Percentiles rank a stretch among this genome's conserved stretches.
phyloP scores from a whole-genome alignment of 2,113 vertebrate genomes.

The Clarias batrachus region DNA sequence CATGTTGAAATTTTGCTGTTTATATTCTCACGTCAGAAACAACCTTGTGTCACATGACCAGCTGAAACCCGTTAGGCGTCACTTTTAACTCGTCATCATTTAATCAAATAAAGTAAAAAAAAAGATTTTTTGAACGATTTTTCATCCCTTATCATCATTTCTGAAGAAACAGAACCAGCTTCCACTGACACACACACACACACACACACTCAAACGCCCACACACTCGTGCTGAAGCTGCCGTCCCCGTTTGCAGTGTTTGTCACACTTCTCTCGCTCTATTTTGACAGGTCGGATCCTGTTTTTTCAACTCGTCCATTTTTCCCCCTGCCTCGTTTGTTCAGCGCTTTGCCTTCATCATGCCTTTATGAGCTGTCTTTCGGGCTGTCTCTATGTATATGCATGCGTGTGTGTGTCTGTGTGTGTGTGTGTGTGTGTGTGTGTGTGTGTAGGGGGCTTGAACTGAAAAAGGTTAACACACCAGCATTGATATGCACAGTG shows the following conservation, averaged over 20 bases:
- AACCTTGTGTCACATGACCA: not conserved
- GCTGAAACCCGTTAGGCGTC: not conserved
- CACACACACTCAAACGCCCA: constrained; percentile 21
- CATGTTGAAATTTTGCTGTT: not conserved
- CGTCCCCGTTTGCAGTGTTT: not conserved
- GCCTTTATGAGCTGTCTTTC: constrained; percentile 9
- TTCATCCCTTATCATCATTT: not conserved
- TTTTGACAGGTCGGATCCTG: constrained; percentile 39
- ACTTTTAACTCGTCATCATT: not conserved
- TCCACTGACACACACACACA: constrained; percentile 25
- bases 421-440: constrained; percentile 19
- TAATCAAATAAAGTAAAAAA: not conserved
- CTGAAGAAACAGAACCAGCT: not conserved
- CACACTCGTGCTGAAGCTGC: not conserved
- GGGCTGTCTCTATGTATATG: not conserved
- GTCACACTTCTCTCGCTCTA: not conserved
- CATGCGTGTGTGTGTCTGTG: constrained; percentile 4
- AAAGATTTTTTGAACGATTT: not conserved
- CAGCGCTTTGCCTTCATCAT: constrained; percentile 8
- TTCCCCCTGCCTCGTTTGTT: not conserved
- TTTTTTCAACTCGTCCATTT: constrained; percentile 30
- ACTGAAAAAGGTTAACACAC: constrained; percentile 39
- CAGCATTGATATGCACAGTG: constrained; percentile 45
- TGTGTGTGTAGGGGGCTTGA: constrained; percentile 25
- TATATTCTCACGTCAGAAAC: not conserved